phyloP scores from a whole-genome alignment of 2,888 invertebrate genomes.

The Dynastes grantii region DNA sequence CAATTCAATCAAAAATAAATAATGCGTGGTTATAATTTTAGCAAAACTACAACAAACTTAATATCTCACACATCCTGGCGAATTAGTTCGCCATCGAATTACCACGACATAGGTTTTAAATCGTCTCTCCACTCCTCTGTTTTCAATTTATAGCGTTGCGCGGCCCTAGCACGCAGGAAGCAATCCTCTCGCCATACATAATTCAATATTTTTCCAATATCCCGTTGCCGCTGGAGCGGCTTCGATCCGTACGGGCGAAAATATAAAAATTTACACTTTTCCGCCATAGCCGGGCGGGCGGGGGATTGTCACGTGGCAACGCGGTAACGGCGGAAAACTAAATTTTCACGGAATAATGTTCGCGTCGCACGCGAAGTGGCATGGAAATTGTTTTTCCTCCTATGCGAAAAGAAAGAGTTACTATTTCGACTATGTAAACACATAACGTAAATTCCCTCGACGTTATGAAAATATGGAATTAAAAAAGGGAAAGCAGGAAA shows the following conservation, averaged over 20 bases:
- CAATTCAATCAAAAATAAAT: too few species aligned
- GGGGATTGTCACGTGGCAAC: neutral
- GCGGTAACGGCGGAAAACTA: constrained; percentile 6
- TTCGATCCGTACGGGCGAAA: constrained; percentile 2
- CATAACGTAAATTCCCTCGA: too few species aligned
- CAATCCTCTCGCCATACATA: constrained; percentile 39
- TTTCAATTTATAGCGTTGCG: constrained; percentile 35
- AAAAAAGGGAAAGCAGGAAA: too few species aligned
- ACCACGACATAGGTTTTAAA: constrained; percentile 15
- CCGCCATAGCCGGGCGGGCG: neutral
- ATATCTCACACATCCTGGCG: neutral
- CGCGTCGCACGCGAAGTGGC: constrained; percentile 30
- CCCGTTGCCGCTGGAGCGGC: constrained; percentile 8
- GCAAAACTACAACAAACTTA: neutral
- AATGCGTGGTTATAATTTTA: too few species aligned
- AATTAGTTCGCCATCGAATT: neutral
- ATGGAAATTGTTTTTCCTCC: neutral
- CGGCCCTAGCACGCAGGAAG: neutral
- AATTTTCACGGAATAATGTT: constrained; percentile 34
- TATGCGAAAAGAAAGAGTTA: neutral
- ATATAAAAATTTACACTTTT: constrained; percentile 38
- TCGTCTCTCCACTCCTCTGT: constrained; percentile 6
- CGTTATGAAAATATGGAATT: too few species aligned
- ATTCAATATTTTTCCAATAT: constrained; percentile 47
- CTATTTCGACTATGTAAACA: too few species aligned